Base-by-base conservation (phyloP, 2,888 invertebrate species). In the Pyralis farinalis region DNA sequence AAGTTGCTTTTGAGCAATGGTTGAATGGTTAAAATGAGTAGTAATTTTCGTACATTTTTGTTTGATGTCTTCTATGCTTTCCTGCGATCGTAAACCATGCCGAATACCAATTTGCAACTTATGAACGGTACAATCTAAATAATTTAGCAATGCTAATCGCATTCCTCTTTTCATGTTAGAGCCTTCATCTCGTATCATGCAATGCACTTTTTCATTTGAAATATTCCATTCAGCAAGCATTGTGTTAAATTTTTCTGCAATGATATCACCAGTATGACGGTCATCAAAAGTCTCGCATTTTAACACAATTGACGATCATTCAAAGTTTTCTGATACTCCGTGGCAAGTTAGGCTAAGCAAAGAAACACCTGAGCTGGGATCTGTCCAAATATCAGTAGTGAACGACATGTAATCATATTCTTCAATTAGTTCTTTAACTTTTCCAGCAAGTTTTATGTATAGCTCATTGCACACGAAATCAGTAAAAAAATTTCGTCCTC, bases 161-260 rank as follows among this genome's bases (percentile, higher is more conserved):
- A 16, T 33, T 0, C 42, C 55, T 48, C 54, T 35, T 47, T 54
- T 51, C 56, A 60, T 58, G 33, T 58, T 56, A 20, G 53, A 60
- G 6, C 56, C 60, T 42, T 47, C 52, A 34, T 63, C 60, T 47
- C 60, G 37, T 1, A 58, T 46, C 20, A 58, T 11, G 50, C 58
- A 52, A 46, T 63, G 59, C 44, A 58, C 28, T 53, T 54, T 32
- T 30, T 53, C 47, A 5, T 49, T 54, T 45, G 11, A 4, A 38
- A 56, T 58, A 44, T 52, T 51, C 51, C 57, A 61, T 53, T 63
- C 59, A 34, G 38, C 4, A 45, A 56, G 53, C 52, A 59, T 59
- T 0, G 21, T 47, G 5, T 42, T 35, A 36, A 56, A 54, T 49
- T 60, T 55, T 39, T 53, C 50, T 7, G 50, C 37, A 43, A n/a